Conservation (phyloP, 1,140 invertebrate genomes). For the Kradibia gibbosae region DNA sequence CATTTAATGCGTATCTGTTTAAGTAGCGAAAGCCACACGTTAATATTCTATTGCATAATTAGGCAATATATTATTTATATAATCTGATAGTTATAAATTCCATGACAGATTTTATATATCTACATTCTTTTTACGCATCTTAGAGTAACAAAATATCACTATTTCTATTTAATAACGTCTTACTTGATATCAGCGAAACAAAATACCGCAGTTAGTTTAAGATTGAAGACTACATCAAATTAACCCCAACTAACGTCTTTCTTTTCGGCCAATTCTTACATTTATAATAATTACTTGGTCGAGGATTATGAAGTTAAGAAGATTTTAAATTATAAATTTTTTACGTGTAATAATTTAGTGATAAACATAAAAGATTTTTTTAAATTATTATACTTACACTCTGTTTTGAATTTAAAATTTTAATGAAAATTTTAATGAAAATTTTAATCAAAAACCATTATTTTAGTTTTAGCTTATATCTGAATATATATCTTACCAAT, state of each 20-base stretch:
- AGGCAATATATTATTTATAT: constrained; percentile 19
- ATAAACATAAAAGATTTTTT: too few relatives aligned
- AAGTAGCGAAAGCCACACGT: constrained; percentile 13
- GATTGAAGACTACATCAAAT: neutral
- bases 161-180: neutral
- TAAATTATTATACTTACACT: too few relatives aligned
- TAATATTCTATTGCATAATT: constrained; percentile 8
- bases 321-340: too few relatives aligned
- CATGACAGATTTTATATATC: neutral
- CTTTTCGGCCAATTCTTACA: too few relatives aligned
- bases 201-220: neutral
- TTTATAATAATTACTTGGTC: too few relatives aligned
- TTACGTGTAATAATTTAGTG: too few relatives aligned
- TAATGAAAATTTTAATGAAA: too few relatives aligned
- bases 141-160: neutral
- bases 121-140: neutral
- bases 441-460: too few relatives aligned
- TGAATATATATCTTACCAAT: too few relatives aligned
- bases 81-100: neutral
- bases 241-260: neutral
- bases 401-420: too few relatives aligned
- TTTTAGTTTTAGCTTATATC: too few relatives aligned
- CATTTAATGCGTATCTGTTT: neutral
- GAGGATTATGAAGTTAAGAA: too few relatives aligned
- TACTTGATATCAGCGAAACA: neutral